Conservation (phyloP, 2,888 invertebrate species). For the Mallateleia sp. region DNA sequence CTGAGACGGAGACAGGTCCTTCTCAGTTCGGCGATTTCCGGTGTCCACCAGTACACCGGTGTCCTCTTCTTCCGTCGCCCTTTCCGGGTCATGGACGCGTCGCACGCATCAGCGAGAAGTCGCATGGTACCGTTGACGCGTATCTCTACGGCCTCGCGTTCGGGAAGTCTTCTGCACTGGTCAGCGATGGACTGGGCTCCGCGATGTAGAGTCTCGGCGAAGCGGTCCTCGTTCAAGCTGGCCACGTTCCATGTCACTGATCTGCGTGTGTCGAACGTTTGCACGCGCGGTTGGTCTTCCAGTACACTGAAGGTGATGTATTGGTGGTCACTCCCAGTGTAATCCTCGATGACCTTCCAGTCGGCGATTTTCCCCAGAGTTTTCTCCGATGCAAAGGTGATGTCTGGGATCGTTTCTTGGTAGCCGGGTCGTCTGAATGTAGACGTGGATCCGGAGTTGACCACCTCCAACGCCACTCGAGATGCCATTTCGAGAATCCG, state of each 20-base stretch:
- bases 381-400: constrained; percentile 64
- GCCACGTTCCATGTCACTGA: constrained; percentile 1
- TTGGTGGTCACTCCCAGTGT: constrained; percentile 76
- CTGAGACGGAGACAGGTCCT: too few species aligned
- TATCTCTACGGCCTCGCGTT: too few species aligned
- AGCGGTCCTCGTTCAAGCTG: background rate
- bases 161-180: background rate
- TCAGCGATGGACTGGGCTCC: too few species aligned
- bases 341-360: constrained; percentile 75
- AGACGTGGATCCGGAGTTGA: constrained; percentile 45
- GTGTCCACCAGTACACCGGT: too few species aligned
- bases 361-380: constrained; percentile 28
- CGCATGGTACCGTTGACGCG: too few species aligned
- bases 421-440: too few species aligned
- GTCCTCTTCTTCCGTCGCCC: too few species aligned
- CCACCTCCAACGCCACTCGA: constrained; percentile 62
- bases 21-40: too few species aligned
- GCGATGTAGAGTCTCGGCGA: background rate
- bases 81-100: too few species aligned
- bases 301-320: constrained; percentile 59
- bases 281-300: too few species aligned
- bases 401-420: constrained; percentile 72
- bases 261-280: background rate
- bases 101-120: too few species aligned
- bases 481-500: constrained; percentile 78